These are phyloP conservation scores for Cebus imitator DNA, from an alignment of 2,113 vertebrate species.

Conservation along the genomic window DNA sequence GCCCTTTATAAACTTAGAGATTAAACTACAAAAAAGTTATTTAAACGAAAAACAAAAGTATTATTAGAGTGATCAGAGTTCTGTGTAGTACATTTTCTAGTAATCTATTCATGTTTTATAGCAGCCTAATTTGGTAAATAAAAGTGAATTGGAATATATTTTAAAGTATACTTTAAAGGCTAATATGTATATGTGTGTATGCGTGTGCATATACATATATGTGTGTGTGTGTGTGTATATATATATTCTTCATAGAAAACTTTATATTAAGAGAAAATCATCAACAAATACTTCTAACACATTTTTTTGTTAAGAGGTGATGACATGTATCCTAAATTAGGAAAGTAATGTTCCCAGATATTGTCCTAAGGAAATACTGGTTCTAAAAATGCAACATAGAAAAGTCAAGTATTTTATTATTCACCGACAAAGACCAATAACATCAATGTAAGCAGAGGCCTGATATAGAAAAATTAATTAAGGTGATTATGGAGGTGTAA, in stretches of 20 bases:
- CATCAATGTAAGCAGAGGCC: conserved; percentile 1
- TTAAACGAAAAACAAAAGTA: conserved; percentile 18
- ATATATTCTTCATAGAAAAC: background rate
- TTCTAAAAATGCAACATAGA: background rate
- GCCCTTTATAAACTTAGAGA: conserved; percentile 39
- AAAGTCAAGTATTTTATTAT: conserved; percentile 31
- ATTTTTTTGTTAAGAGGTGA: background rate
- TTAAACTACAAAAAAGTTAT: conserved; percentile 28
- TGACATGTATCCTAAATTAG: background rate
- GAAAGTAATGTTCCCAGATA: background rate
- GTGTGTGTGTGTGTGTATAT: no score
- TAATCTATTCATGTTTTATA: background rate
- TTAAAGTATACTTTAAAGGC: background rate
- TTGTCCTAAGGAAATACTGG: background rate
- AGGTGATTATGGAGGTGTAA: conserved; percentile 55
- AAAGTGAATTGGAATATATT: background rate
- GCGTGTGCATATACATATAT: background rate
- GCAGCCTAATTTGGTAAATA: background rate
- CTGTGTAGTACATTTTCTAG: background rate
- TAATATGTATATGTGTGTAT: background rate
- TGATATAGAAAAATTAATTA: conserved; percentile 61
- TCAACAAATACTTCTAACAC: background rate
- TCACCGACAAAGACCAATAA: conserved; percentile 5
- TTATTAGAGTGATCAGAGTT: background rate
- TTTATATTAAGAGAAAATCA: conserved; percentile 21